Percentiles rank a stretch among this genome's conserved stretches.
Conservation (phyloP, 2,113 vertebrate genomes). For the Megaceryle torquata region DNA sequence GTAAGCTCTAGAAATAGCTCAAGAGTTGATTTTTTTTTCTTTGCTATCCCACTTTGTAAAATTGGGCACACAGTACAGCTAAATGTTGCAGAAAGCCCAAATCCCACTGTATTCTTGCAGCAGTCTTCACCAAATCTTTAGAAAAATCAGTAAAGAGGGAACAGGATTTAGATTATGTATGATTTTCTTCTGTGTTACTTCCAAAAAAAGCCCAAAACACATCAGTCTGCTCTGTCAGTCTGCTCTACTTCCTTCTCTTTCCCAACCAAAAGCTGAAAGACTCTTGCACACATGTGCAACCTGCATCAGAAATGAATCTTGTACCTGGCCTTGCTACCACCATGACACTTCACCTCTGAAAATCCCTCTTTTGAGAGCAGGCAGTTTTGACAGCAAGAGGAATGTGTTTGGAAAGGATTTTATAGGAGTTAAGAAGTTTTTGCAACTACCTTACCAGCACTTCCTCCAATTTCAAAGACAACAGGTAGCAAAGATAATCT, state of each 20-base stretch:
- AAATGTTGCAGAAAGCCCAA: not conserved
- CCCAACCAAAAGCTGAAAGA: not conserved
- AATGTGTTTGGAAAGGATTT: not conserved
- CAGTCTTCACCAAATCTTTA: not conserved
- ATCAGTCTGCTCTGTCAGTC: not conserved
- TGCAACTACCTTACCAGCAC: not conserved
- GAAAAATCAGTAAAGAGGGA: not conserved
- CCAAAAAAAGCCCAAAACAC: not conserved
- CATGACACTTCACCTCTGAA: not conserved
- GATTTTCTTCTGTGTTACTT: not conserved
- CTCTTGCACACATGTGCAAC: not conserved
- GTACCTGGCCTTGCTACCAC: not conserved
- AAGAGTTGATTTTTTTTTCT: not conserved
- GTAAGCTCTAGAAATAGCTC: constrained; percentile 37
- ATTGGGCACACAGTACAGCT: not conserved
- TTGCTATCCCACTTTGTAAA: not conserved
- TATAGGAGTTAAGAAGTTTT: not conserved
- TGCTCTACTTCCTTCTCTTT: not conserved
- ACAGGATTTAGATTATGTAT: not conserved
- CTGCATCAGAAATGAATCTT: not conserved
- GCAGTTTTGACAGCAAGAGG: not conserved
- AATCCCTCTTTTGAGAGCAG: not conserved
- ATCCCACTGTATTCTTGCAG: not conserved
- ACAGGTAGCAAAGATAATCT: not conserved
- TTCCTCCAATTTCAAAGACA: not conserved